phyloP scores from a whole-genome alignment of 2,113 vertebrate genomes.

The Plestiodon gilberti region DNA sequence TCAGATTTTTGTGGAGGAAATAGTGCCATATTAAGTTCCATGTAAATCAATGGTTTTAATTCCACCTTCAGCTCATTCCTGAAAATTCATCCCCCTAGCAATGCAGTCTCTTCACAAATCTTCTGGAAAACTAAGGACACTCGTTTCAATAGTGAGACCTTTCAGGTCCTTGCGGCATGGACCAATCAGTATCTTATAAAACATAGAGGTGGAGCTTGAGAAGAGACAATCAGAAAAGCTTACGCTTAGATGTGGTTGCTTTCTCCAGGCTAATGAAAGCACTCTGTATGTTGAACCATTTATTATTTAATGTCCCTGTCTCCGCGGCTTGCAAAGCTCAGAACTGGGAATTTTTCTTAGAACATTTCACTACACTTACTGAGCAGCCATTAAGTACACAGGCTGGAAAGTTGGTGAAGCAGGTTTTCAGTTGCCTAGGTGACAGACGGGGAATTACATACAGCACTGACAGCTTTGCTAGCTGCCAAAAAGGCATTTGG shows the following conservation, averaged over 20 bases:
- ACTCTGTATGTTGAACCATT: not conserved
- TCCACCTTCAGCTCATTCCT: no score
- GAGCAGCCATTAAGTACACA: not conserved
- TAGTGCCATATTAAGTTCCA: no score
- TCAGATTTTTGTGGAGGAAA: no score
- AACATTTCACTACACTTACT: not conserved
- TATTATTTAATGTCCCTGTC: not conserved
- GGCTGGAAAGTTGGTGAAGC: not conserved
- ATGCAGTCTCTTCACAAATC: no score
- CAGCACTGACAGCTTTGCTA: not conserved
- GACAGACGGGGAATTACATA: not conserved
- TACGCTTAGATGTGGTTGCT: not conserved
- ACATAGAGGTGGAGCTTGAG: not conserved
- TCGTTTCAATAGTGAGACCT: no score
- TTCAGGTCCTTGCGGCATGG: not conserved
- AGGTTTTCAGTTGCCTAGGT: conserved; percentile 4
- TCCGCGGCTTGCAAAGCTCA: not conserved
- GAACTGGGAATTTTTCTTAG: not conserved
- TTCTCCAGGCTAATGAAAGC: not conserved
- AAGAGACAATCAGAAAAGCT: not conserved
- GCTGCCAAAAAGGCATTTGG: not conserved
- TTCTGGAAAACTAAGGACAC: no score
- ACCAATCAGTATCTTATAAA: not conserved
- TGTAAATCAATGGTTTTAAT: no score
- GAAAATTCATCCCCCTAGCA: no score